Conservation (phyloP, 2,797 vertebrate species). For the Sphaeramia orbicularis region DNA sequence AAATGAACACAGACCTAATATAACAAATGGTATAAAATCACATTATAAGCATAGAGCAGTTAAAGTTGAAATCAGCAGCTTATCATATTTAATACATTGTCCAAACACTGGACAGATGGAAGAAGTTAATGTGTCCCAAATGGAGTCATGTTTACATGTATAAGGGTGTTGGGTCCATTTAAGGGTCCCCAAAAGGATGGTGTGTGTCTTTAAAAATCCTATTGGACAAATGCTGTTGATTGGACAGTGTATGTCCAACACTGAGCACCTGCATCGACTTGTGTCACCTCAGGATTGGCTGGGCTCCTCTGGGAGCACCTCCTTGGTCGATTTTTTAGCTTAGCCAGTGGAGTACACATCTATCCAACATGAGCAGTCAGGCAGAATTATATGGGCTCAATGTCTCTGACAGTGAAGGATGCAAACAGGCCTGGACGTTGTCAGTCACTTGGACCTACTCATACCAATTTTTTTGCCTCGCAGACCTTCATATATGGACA, state of each 20-base stretch:
- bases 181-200: constrained; percentile 6
- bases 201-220: constrained; percentile 15
- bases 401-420: constrained; percentile 27
- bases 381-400: constrained; percentile 36
- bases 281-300: constrained; percentile 58
- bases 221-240: constrained; percentile 24
- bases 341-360: constrained; percentile 9
- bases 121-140: too few species aligned
- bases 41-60: too few species aligned
- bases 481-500: not conserved
- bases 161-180: too few species aligned
- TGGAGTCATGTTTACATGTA: too few species aligned
- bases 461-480: too few species aligned
- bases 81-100: too few species aligned
- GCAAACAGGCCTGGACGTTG: constrained; percentile 8
- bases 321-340: constrained; percentile 56
- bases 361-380: constrained; percentile 25
- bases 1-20: too few species aligned
- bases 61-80: too few species aligned
- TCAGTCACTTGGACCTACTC: constrained; percentile 31
- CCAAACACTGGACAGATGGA: too few species aligned
- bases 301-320: constrained; percentile 48
- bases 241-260: constrained; percentile 55
- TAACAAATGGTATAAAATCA: too few species aligned
- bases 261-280: constrained; percentile 55